A percentile compares a stretch with the other conserved stretches of the same genome.
Evolutionary conservation across 2,113 vertebrate genomes (phyloP).

Genomic region (Hippoglossus stenolepis): DNA sequence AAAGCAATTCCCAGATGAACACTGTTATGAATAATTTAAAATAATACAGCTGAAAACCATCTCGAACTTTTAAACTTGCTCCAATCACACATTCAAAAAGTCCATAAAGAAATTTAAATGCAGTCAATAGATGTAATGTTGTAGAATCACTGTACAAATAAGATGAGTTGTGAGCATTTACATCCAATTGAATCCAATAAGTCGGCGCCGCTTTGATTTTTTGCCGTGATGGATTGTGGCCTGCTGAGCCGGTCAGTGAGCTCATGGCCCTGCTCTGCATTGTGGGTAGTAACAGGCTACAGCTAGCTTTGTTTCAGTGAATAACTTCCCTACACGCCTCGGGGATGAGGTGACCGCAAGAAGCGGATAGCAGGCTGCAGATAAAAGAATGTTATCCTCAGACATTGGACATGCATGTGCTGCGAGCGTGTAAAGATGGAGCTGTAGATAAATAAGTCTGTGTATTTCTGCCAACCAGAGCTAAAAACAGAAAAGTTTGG

Average conservation of each 20-base stretch:
- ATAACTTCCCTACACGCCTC: slow-evolving; percentile 18
- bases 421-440: slow-evolving; percentile 9
- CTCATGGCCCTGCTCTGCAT: slow-evolving; percentile 19
- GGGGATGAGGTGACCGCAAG: slow-evolving; percentile 17
- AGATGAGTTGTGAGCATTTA: slow-evolving; percentile 68
- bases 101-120: slow-evolving; percentile 68
- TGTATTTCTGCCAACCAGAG: slow-evolving; percentile 2
- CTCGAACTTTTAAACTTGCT: slow-evolving; percentile 68
- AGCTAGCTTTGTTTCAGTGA: slow-evolving; percentile 20
- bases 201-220: slow-evolving; percentile 50
- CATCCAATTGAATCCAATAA: slow-evolving; percentile 60
- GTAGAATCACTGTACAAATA: slow-evolving; percentile 68
- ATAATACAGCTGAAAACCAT: slow-evolving; percentile 57
- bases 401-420: slow-evolving; percentile 2
- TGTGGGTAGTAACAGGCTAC: slow-evolving; percentile 2
- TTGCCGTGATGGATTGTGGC: slow-evolving; percentile 51
- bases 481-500: slow-evolving; percentile 26
- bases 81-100: slow-evolving; percentile 60
- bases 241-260: slow-evolving; percentile 17
- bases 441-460: slow-evolving; percentile 19
- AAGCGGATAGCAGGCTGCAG: slow-evolving; percentile 1
- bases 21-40: slow-evolving; percentile 73
- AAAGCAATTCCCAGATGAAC: slow-evolving; percentile 70
- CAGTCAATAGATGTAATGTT: slow-evolving; percentile 69
- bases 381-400: slow-evolving; percentile 10